Evolutionary conservation across 2,113 vertebrate species (phyloP).

Genomic region (Terrapene triunguis): DNA sequence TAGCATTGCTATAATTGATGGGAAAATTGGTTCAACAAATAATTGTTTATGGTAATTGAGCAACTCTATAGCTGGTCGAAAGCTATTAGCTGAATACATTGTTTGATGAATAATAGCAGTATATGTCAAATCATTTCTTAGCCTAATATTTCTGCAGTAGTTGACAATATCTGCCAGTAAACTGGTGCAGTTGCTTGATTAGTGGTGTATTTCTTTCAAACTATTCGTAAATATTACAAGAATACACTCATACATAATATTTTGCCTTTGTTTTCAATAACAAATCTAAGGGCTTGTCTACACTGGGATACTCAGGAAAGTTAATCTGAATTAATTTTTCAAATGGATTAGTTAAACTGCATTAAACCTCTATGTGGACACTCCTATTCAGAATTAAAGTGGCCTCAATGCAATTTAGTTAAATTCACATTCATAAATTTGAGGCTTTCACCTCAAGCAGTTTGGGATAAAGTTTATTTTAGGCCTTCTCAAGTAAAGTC

Average conservation of each 20-base stretch:
- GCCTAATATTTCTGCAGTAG: background rate
- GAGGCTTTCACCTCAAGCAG: background rate
- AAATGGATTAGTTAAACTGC: background rate
- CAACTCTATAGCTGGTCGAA: background rate
- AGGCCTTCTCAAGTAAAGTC: background rate
- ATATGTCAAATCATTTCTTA: background rate
- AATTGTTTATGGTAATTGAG: background rate
- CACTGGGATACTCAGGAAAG: background rate
- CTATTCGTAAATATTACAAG: slow-evolving; percentile 5
- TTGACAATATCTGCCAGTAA: background rate
- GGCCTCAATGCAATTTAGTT: background rate
- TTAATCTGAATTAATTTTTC: background rate
- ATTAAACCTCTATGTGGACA: background rate
- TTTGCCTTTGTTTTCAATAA: background rate
- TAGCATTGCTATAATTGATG: background rate
- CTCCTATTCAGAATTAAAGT: background rate
- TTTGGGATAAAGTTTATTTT: background rate
- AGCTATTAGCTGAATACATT: background rate
- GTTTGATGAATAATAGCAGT: background rate
- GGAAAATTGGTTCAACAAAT: background rate
- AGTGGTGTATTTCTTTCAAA: background rate
- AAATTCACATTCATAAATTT: background rate
- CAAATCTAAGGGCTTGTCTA: background rate
- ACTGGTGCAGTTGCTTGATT: background rate
- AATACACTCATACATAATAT: background rate